Evolutionary conservation across 2,113 vertebrate genomes (phyloP).

Genomic region (Ophiodon elongatus): DNA sequence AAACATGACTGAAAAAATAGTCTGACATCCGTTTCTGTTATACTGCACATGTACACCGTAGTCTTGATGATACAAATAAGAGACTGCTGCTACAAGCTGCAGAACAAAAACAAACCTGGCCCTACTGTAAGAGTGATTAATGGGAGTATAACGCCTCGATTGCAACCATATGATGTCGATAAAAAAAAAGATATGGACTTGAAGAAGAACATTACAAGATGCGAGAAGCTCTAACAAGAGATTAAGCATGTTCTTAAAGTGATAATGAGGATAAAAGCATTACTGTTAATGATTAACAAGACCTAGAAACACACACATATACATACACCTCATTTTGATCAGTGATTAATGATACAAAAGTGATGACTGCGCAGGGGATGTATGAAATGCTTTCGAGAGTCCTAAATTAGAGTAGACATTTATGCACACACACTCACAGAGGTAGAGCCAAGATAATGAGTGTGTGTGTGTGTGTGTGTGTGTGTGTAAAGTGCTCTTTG

Average conservation of each 20-base stretch:
- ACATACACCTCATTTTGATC: constrained; percentile 31
- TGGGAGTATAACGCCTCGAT: background rate
- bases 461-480: constrained; percentile 22
- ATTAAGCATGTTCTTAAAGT: constrained; percentile 31
- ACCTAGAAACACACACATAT: background rate
- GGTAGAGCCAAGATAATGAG: constrained; percentile 56
- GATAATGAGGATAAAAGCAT: constrained; percentile 51
- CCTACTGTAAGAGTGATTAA: constrained; percentile 1
- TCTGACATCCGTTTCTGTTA: background rate
- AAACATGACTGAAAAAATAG: constrained; percentile 2
- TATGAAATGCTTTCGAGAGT: constrained; percentile 46
- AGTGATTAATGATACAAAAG: constrained; percentile 54
- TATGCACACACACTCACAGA: constrained; percentile 32
- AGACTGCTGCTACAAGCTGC: background rate
- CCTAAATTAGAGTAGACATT: constrained; percentile 47
- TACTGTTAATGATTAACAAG: constrained; percentile 31
- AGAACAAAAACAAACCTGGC: background rate
- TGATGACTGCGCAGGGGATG: constrained; percentile 48
- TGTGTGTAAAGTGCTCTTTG: constrained; percentile 58
- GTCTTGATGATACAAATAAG: background rate
- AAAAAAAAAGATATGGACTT: constrained; percentile 38
- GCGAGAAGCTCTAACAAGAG: constrained; percentile 14
- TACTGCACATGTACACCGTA: background rate
- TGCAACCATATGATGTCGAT: constrained; percentile 26
- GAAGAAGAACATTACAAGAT: constrained; percentile 43